Base-by-base conservation (phyloP, 2,888 invertebrate species). In the Ectropis crepuscularia region DNA sequence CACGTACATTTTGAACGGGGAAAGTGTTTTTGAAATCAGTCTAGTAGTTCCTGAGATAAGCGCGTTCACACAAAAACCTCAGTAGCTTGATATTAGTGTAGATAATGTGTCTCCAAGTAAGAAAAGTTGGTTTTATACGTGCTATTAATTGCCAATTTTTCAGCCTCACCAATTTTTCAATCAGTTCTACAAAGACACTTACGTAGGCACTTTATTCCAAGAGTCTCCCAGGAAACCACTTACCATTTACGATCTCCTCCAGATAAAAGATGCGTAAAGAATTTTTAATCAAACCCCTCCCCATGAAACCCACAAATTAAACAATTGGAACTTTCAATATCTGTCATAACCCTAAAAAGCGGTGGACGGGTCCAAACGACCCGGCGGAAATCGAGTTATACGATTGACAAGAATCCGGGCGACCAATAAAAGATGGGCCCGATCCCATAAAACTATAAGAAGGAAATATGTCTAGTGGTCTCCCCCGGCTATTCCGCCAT, bases 361-460 rank as follows among this genome's bases (percentile, higher is more conserved):
- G 68, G 72, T 72, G 68, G 76, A 74, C 42, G 73, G 77, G 79
- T 71, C 77, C 78, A 81, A 87, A 82, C 80, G 82, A 76, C 80
- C 80, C 76, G 63, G 58, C 64, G 64, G 60, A 65, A 65, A 65
- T 65, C 76, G 57, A 63, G 72, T 89, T 89, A 91, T 89, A 88
- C 82, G 87, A 90, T 90, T 86, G 90, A 90, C 90, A 89, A 88
- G 88, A 90, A 83, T 88, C 86, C 83, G 77, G 78, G 76, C 84
- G 83, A 82, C 88, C 88, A 89, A 91, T 91, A 91, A 92, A 91
- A 88, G 83, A 87, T 86, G 83, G 86, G 83, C 84, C 81, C 86
- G 86, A 89, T 85, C 79, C 81, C 88, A 88, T 90, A 89, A 92
- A 92, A 90, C 90, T 91, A 90, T 92, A 89, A 90, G 87, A 63